phyloP scores from a whole-genome alignment of 2,888 invertebrate species.

The Anarsia innoxiella region DNA sequence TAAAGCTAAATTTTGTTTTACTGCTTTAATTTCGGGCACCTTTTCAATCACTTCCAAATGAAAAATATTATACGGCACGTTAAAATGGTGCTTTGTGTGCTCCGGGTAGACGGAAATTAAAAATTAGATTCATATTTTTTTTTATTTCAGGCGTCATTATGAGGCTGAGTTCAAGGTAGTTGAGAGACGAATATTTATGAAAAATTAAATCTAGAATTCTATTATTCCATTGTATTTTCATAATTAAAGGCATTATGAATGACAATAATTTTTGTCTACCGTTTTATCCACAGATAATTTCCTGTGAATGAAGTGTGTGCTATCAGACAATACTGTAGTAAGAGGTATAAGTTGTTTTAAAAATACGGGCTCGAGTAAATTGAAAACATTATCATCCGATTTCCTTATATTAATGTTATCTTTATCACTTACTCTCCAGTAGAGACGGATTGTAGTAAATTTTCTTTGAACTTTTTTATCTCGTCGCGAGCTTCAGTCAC shows the following conservation, averaged over 20 bases:
- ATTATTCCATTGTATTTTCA: no score
- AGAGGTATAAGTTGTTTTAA: no score
- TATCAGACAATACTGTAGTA: no score
- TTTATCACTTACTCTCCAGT: conserved; percentile 45
- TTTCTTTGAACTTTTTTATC: conserved; percentile 62
- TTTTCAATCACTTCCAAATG: conserved; percentile 28
- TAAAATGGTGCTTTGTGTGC: conserved; percentile 24
- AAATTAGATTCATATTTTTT: conserved; percentile 27
- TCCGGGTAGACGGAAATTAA: conserved; percentile 30
- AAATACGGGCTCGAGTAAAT: no score
- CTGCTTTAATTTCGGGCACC: conserved; percentile 13
- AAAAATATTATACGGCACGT: conserved; percentile 25
- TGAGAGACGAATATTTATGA: no score
- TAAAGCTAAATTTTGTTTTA: conserved; percentile 3
- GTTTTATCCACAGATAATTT: no score
- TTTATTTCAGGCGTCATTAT: no score
- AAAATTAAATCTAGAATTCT: no score
- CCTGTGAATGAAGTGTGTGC: no score
- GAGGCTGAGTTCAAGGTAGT: no score
- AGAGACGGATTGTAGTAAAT: conserved; percentile 45
- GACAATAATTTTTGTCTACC: no score
- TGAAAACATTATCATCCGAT: neutral
- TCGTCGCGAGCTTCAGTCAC: conserved; percentile 40
- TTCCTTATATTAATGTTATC: neutral
- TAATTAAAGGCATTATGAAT: no score